Percentiles rank a stretch among this genome's conserved stretches.
These are phyloP conservation scores for Cheilinus undulatus DNA, from an alignment of 2,113 vertebrate genomes.

Conservation along the genomic window DNA sequence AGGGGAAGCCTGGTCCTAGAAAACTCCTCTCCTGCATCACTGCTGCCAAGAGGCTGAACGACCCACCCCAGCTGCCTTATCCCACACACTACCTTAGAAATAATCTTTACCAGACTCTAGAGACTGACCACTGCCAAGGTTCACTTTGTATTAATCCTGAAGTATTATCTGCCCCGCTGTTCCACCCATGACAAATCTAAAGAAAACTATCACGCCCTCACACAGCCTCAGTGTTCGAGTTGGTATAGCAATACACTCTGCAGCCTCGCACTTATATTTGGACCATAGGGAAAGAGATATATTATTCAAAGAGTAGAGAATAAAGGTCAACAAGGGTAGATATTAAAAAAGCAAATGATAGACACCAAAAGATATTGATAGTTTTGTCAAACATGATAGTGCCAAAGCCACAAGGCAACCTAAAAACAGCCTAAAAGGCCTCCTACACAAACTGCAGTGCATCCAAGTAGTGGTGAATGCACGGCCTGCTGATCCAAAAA, in stretches of 20 bases:
- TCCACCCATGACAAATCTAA: slow-evolving; percentile 61
- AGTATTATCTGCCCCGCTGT: slow-evolving; percentile 53
- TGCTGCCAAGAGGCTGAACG: slow-evolving; percentile 24
- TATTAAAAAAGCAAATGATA: not conserved
- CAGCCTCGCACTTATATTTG: too few relatives aligned
- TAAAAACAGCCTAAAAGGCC: not conserved
- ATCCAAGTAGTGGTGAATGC: slow-evolving; percentile 6
- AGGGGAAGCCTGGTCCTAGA: not conserved
- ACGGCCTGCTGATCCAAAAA: slow-evolving; percentile 29
- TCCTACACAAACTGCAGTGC: slow-evolving; percentile 1
- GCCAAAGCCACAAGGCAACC: not conserved
- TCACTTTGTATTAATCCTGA: slow-evolving; percentile 56
- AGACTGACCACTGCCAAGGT: slow-evolving; percentile 72
- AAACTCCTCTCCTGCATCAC: slow-evolving; percentile 9
- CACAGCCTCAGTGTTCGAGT: slow-evolving; percentile 5
- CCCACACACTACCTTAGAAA: slow-evolving; percentile 62
- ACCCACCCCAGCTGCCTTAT: slow-evolving; percentile 27
- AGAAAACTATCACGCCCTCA: slow-evolving; percentile 50
- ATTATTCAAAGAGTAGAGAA: not conserved
- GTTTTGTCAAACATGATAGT: not conserved
- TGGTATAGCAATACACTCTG: not conserved
- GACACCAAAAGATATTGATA: not conserved
- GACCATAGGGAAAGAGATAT: not conserved
- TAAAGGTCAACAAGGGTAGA: not conserved
- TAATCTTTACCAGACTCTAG: slow-evolving; percentile 51